Percentiles rank a stretch among this genome's conserved stretches.
These are phyloP conservation scores for Elaphurus davidianus DNA, from an alignment of 2,113 vertebrate genomes.

Conservation along the genomic window DNA sequence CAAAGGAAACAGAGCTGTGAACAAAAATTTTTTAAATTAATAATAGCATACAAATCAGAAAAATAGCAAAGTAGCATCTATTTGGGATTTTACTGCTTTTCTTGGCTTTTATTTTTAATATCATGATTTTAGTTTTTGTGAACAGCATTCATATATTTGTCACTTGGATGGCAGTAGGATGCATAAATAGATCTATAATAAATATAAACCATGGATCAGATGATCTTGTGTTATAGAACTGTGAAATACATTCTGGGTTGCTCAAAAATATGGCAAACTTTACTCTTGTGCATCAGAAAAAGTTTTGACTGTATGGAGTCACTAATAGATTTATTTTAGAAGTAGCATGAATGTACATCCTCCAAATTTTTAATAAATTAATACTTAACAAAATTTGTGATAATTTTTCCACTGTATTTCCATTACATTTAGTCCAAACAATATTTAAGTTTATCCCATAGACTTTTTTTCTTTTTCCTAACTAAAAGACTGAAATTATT, in stretches of 20 bases:
- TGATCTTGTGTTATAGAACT: not conserved
- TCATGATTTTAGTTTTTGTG: not conserved
- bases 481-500: not conserved
- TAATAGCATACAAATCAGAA: not conserved
- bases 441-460: not conserved
- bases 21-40: not conserved
- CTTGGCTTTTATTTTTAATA: not conserved
- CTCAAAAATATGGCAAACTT: not conserved
- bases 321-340: not conserved
- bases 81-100: not conserved
- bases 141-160: not conserved
- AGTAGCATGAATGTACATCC: not conserved
- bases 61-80: not conserved
- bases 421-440: not conserved
- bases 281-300: not conserved
- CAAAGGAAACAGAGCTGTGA: not conserved
- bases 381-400: not conserved
- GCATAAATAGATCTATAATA: not conserved
- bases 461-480: not conserved
- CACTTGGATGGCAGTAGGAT: not conserved
- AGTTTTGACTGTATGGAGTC: not conserved
- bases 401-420: not conserved
- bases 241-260: not conserved
- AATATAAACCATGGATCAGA: not conserved
- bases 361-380: not conserved